Evolutionary conservation across 2,113 vertebrate species (phyloP).

Genomic region (Rhegmatorhina hoffmannsi): DNA sequence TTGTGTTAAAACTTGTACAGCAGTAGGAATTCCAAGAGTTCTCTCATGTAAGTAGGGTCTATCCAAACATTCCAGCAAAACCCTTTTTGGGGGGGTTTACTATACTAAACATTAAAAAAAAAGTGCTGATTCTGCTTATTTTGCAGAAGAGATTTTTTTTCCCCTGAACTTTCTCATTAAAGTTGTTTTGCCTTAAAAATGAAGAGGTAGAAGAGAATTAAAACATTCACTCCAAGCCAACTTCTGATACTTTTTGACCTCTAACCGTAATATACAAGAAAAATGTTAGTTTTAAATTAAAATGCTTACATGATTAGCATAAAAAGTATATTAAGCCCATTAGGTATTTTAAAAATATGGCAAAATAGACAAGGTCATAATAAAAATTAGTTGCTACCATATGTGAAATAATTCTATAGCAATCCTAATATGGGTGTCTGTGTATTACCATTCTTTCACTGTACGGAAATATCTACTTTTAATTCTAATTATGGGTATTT

Average conservation of each 20-base stretch:
- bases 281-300: slow-evolving; percentile 9
- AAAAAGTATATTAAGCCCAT: neutral
- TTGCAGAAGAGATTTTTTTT: neutral
- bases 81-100: slow-evolving; percentile 17
- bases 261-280: neutral
- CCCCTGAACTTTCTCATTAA: slow-evolving; percentile 28
- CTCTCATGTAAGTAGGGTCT: slow-evolving; percentile 54
- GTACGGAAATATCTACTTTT: neutral
- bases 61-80: slow-evolving; percentile 61
- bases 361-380: neutral
- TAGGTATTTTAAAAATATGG: neutral
- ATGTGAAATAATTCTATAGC: neutral
- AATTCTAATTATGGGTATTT: neutral
- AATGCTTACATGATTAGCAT: neutral
- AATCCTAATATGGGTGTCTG: neutral
- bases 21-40: neutral
- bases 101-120: slow-evolving; percentile 35
- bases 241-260: neutral
- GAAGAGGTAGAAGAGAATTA: neutral
- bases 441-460: neutral
- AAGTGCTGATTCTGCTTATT: slow-evolving; percentile 20
- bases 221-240: neutral
- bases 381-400: slow-evolving; percentile 28
- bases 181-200: slow-evolving; percentile 21
- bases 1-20: neutral